phyloP scores from a whole-genome alignment of 2,113 vertebrate species.

The Centropus unirufus region DNA sequence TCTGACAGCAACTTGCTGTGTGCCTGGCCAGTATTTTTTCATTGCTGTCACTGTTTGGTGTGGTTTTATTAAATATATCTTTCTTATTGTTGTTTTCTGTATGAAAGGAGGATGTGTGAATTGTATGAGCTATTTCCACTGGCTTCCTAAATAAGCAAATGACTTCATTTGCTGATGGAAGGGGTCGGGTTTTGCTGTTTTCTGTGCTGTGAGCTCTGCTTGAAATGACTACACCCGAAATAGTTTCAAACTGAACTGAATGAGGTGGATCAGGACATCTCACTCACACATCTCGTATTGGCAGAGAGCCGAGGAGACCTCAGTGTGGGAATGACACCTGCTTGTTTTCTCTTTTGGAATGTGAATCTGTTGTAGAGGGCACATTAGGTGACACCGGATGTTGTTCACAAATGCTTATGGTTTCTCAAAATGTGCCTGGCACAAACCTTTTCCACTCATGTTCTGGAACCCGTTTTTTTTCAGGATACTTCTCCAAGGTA shows the following conservation, averaged over 20 bases:
- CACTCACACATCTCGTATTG: neutral
- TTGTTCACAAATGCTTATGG: neutral
- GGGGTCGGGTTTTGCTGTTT: neutral
- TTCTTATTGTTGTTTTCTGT: neutral
- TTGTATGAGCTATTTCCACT: neutral
- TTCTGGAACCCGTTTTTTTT: neutral
- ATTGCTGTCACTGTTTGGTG: neutral
- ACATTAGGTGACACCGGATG: neutral
- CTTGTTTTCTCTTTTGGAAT: neutral
- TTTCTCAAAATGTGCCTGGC: neutral
- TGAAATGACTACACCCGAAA: neutral
- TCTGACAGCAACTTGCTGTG: neutral
- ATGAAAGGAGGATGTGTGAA: neutral
- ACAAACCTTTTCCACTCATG: neutral
- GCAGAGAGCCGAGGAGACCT: neutral
- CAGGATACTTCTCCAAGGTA: neutral
- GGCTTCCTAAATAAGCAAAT: neutral
- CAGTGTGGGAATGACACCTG: neutral
- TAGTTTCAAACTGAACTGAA: neutral
- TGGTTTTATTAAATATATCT: neutral
- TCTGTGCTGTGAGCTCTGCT: neutral
- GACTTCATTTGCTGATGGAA: neutral
- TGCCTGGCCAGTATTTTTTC: neutral
- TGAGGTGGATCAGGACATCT: neutral
- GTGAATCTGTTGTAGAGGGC: neutral